These are phyloP conservation scores for Drosophila kurseongensis DNA, from an alignment of 1,140 invertebrate genomes.

Conservation along the genomic window DNA sequence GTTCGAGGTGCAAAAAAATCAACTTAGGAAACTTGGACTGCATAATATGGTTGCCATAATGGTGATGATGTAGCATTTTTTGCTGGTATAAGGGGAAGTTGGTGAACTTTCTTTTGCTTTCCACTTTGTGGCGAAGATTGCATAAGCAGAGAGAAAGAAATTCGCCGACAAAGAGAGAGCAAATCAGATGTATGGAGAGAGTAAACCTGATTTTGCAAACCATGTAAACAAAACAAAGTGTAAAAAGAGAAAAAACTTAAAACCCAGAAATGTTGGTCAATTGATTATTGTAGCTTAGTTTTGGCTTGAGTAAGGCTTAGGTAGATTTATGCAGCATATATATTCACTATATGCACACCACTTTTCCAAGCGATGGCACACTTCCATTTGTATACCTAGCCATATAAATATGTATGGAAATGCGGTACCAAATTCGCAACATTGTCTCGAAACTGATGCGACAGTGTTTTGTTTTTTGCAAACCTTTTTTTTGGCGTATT, in stretches of 20 bases:
- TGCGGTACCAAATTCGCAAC: slow-evolving; percentile 56
- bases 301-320: slow-evolving; percentile 15
- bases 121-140: slow-evolving; percentile 63
- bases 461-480: slow-evolving; percentile 34
- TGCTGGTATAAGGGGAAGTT: slow-evolving; percentile 19
- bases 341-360: neutral
- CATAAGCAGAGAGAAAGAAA: slow-evolving; percentile 56
- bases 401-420: slow-evolving; percentile 23
- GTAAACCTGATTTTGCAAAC: slow-evolving; percentile 72
- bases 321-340: slow-evolving; percentile 46
- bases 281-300: slow-evolving; percentile 45
- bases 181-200: slow-evolving; percentile 13
- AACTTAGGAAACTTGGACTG: neutral
- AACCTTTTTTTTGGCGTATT: slow-evolving; percentile 49
- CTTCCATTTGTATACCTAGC: neutral
- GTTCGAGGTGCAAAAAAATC: slow-evolving; percentile 1
- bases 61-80: slow-evolving; percentile 28
- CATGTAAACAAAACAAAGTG: slow-evolving; percentile 49
- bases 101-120: slow-evolving; percentile 64
- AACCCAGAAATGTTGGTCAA: slow-evolving; percentile 43
- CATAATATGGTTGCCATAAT: slow-evolving; percentile 17
- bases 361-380: slow-evolving; percentile 10
- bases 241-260: slow-evolving; percentile 23
- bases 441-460: slow-evolving; percentile 41
- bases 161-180: slow-evolving; percentile 15